A percentile compares a stretch with the other conserved stretches of the same genome.
Conservation (phyloP, 1,140 invertebrate genomes). For the Pogonognathellus flavescens region DNA sequence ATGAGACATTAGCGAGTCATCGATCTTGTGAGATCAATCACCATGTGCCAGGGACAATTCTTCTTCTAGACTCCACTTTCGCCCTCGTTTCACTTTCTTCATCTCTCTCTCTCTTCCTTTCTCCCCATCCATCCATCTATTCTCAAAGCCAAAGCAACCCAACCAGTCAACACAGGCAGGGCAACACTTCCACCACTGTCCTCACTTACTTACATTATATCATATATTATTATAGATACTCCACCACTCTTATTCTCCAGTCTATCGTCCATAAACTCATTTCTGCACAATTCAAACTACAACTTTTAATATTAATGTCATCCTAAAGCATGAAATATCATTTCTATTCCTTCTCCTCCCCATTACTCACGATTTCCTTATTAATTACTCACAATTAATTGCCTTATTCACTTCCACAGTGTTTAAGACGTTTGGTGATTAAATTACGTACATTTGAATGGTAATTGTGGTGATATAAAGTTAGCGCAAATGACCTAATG, state of each 20-base stretch:
- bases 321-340: background rate
- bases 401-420: no score
- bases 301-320: background rate
- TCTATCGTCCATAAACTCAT: background rate
- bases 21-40: constrained; percentile 67
- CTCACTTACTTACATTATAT: constrained; percentile 8
- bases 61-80: constrained; percentile 50
- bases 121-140: constrained; percentile 45
- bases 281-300: background rate
- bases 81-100: constrained; percentile 48
- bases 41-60: constrained; percentile 63
- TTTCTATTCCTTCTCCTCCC: background rate
- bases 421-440: no score
- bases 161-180: background rate
- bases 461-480: no score
- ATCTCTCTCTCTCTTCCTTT: constrained; percentile 30
- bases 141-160: constrained; percentile 24
- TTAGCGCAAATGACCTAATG: constrained; percentile 1
- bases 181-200: constrained; percentile 17
- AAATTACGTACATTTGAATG: no score
- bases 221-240: constrained; percentile 15
- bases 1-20: constrained; percentile 66
- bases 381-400: no score
- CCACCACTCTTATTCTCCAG: background rate
- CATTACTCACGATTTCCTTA: background rate